Evolutionary conservation across 2,113 vertebrate genomes (phyloP).

Genomic region (Motacilla alba): DNA sequence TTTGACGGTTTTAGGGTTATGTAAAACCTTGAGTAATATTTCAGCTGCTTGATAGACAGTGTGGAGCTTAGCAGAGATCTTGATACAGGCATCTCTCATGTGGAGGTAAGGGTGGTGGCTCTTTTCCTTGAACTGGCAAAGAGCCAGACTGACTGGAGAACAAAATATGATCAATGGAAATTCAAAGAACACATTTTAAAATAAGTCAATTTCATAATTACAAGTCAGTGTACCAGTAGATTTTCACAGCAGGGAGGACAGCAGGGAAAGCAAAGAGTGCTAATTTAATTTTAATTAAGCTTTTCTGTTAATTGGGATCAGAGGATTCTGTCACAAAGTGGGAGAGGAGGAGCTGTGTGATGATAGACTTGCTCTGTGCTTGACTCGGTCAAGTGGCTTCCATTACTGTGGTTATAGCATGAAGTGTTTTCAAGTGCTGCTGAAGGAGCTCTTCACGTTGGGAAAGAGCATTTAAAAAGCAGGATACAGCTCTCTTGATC

Average conservation of each 20-base stretch:
- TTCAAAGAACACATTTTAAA: background rate
- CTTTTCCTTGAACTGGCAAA: background rate
- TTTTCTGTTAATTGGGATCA: conserved; percentile 23
- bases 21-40: background rate
- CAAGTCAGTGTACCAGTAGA: background rate
- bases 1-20: background rate
- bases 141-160: background rate
- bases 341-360: background rate
- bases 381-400: conserved; percentile 23
- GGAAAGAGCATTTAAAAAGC: background rate
- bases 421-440: conserved; percentile 35
- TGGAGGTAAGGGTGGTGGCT: background rate
- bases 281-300: conserved; percentile 57
- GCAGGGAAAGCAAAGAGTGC: background rate
- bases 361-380: background rate
- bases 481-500: background rate
- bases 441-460: conserved; percentile 1
- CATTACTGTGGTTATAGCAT: background rate
- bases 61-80: background rate
- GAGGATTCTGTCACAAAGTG: background rate
- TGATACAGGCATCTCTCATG: background rate
- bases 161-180: conserved; percentile 6
- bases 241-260: conserved; percentile 37
- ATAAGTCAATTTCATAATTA: conserved; percentile 39
- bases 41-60: background rate